Conservation (phyloP, 2,113 vertebrate species). For the Ibidorhyncha struthersii region DNA sequence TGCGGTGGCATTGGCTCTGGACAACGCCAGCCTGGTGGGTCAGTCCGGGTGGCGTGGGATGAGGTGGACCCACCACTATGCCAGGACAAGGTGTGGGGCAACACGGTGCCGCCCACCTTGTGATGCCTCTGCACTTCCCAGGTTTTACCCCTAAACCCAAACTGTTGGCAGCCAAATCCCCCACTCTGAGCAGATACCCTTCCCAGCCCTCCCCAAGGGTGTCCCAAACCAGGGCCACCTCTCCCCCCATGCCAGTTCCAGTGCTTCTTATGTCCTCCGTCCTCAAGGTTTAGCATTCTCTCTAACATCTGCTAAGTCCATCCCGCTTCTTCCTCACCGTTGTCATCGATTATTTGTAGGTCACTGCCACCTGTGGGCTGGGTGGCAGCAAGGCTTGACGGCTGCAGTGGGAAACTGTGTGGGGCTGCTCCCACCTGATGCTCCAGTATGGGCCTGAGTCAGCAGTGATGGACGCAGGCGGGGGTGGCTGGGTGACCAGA, state of each 20-base stretch:
- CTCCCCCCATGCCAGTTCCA: background rate
- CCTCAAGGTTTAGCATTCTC: background rate
- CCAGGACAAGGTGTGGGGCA: too few relatives aligned
- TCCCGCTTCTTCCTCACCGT: background rate
- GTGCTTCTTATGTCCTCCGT: background rate
- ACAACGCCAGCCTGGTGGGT: rapidly evolving
- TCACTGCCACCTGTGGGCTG: background rate
- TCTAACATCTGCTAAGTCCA: background rate
- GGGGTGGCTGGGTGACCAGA: background rate
- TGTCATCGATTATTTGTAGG: background rate
- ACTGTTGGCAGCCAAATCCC: rapidly evolving
- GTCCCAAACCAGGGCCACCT: background rate
- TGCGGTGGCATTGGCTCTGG: rapidly evolving
- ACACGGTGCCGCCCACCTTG: background rate
- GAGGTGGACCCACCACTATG: rapidly evolving
- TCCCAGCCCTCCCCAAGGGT: rapidly evolving
- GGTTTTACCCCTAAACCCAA: background rate
- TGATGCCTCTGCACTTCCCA: background rate
- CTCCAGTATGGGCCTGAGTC: background rate
- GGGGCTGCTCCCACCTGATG: rapidly evolving
- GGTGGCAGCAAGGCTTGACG: background rate
- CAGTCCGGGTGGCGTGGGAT: rapidly evolving
- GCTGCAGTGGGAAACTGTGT: rapidly evolving
- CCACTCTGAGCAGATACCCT: rapidly evolving
- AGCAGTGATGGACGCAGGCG: rapidly evolving